These are phyloP conservation scores for Aselliscus stoliczkanus DNA, from an alignment of 2,797 vertebrate genomes.

Conservation along the genomic window DNA sequence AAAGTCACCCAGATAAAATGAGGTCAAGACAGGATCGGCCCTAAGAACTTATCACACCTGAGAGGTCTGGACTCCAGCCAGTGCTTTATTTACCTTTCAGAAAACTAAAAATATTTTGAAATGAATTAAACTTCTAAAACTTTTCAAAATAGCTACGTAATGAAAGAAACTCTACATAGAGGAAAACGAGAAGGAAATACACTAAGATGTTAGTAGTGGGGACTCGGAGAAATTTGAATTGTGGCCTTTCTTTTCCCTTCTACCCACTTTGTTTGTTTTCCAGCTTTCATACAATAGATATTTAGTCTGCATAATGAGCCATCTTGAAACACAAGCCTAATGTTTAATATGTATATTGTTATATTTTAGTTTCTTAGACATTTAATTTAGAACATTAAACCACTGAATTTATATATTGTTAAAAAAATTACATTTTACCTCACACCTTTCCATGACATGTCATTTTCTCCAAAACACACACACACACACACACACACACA, in stretches of 20 bases:
- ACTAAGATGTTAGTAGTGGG: background rate
- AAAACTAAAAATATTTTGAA: background rate
- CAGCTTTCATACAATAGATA: background rate
- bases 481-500: background rate
- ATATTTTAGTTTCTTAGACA: background rate
- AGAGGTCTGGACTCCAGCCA: background rate
- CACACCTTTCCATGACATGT: background rate
- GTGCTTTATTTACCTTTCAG: background rate
- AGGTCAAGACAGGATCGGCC: background rate
- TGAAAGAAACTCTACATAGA: background rate
- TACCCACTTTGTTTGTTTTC: background rate
- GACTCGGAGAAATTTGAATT: background rate
- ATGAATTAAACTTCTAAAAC: background rate
- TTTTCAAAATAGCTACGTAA: background rate
- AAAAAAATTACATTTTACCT: no score
- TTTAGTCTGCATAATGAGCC: background rate
- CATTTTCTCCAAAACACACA: background rate
- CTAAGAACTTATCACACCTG: background rate
- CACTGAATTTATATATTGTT: background rate
- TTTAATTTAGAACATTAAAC: slow-evolving; percentile 10
- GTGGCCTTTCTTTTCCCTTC: background rate
- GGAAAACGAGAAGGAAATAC: background rate
- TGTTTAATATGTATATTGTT: background rate
- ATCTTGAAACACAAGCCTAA: background rate
- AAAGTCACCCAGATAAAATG: background rate